Percentiles rank a stretch among this genome's conserved stretches.
Conservation (phyloP, 2,888 invertebrate species). For the Abrostola triplasia region DNA sequence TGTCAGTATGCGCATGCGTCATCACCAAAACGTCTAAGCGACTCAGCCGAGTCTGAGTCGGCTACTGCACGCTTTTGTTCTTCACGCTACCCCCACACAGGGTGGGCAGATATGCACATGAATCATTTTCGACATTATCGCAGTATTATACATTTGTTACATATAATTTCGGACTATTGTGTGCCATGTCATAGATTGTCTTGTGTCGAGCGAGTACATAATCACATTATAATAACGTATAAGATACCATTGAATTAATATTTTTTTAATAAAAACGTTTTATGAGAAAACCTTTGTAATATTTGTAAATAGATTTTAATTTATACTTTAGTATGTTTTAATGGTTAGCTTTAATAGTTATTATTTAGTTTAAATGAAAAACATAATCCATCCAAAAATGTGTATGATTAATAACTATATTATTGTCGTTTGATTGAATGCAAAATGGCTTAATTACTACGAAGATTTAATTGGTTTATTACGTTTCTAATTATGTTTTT, state of each 20-base stretch:
- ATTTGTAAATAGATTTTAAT: slow-evolving; percentile 86
- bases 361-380: slow-evolving; percentile 73
- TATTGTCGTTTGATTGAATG: slow-evolving; percentile 57
- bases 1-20: slow-evolving; percentile 53
- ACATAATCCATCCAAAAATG: slow-evolving; percentile 80
- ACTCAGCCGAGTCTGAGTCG: slow-evolving; percentile 83
- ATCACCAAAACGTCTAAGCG: slow-evolving; percentile 79
- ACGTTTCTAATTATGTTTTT: neutral
- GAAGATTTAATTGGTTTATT: neutral
- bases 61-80: slow-evolving; percentile 83
- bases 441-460: slow-evolving; percentile 49
- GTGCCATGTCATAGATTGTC: slow-evolving; percentile 73
- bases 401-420: slow-evolving; percentile 72
- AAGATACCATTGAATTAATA: slow-evolving; percentile 55
- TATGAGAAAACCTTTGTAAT: slow-evolving; percentile 73
- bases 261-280: slow-evolving; percentile 52
- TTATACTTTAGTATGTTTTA: slow-evolving; percentile 80
- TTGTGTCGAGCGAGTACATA: slow-evolving; percentile 54
- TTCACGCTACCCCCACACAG: slow-evolving; percentile 22
- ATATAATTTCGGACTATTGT: slow-evolving; percentile 63
- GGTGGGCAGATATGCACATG: slow-evolving; percentile 24
- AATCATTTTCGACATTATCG: slow-evolving; percentile 40
- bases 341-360: slow-evolving; percentile 87
- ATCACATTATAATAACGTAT: slow-evolving; percentile 49
- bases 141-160: slow-evolving; percentile 52